These are phyloP conservation scores for Amphiprion ocellaris DNA, from an alignment of 2,113 vertebrate genomes.

Conservation along the genomic window DNA sequence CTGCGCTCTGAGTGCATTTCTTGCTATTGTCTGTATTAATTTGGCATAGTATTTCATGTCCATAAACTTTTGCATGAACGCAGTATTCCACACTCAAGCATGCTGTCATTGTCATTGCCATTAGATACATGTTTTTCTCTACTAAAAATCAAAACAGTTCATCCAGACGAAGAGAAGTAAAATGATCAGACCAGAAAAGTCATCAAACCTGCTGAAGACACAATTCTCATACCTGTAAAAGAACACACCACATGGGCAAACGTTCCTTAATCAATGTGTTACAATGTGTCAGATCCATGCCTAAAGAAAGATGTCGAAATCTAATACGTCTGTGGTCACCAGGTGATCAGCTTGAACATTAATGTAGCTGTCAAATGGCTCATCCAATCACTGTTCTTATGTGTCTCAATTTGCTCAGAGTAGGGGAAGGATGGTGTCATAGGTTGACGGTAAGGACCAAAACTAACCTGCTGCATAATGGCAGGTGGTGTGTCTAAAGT, in stretches of 20 bases:
- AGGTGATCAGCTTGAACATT: constrained; percentile 52
- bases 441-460: constrained; percentile 3
- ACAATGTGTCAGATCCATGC: constrained; percentile 58
- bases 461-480: constrained; percentile 14
- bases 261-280: constrained; percentile 60
- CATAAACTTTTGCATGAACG: not conserved
- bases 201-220: constrained; percentile 25
- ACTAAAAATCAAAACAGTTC: not conserved
- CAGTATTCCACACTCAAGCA: not conserved
- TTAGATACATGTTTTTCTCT: not conserved
- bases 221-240: constrained; percentile 13
- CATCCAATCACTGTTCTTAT: constrained; percentile 65
- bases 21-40: not conserved
- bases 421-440: not conserved
- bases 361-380: constrained; percentile 77
- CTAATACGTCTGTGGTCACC: constrained; percentile 48
- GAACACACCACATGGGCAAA: constrained; percentile 32
- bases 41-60: not conserved
- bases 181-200: not conserved
- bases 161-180: not conserved
- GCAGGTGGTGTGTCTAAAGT: constrained; percentile 51
- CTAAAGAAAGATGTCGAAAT: constrained; percentile 64
- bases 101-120: not conserved
- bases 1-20: too few species aligned
- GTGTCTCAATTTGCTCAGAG: constrained; percentile 49